These are phyloP conservation scores for Ichneumoninae sp. DNA, from an alignment of 2,888 invertebrate species.

Conservation along the genomic window DNA sequence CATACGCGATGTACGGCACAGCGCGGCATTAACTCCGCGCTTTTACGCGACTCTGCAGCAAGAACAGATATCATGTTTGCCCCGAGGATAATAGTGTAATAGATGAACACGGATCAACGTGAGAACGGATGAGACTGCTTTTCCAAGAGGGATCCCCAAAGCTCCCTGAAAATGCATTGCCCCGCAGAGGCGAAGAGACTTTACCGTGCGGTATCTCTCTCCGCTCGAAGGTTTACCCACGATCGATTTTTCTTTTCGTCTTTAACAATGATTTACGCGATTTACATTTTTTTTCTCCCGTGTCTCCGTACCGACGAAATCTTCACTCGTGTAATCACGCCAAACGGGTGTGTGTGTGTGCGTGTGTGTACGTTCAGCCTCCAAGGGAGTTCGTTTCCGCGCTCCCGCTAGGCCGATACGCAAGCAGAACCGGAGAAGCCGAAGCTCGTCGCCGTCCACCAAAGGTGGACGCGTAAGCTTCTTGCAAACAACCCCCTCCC, in stretches of 20 bases:
- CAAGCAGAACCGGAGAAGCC: conserved; percentile 73
- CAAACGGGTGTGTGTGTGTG: not conserved
- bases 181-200: not conserved
- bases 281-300: conserved; percentile 10
- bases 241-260: conserved; percentile 49
- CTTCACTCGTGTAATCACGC: conserved; percentile 53
- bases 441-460: conserved; percentile 71
- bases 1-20: conserved; percentile 32
- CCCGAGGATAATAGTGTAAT: conserved; percentile 81
- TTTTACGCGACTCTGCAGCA: conserved; percentile 29
- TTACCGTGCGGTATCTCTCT: conserved; percentile 44
- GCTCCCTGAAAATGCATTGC: conserved; percentile 38
- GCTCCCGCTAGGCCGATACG: conserved; percentile 73
- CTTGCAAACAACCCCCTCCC: conserved; percentile 76
- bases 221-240: conserved; percentile 50
- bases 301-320: not conserved
- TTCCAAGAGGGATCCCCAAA: conserved; percentile 69
- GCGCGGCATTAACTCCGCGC: conserved; percentile 53
- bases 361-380: conserved; percentile 22
- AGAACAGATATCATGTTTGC: conserved; percentile 79
- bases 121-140: conserved; percentile 78
- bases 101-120: conserved; percentile 79
- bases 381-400: conserved; percentile 45
- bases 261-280: conserved; percentile 50
- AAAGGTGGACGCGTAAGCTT: conserved; percentile 75